Conservation (phyloP, 2,888 invertebrate species). For the Eilema griseolum region DNA sequence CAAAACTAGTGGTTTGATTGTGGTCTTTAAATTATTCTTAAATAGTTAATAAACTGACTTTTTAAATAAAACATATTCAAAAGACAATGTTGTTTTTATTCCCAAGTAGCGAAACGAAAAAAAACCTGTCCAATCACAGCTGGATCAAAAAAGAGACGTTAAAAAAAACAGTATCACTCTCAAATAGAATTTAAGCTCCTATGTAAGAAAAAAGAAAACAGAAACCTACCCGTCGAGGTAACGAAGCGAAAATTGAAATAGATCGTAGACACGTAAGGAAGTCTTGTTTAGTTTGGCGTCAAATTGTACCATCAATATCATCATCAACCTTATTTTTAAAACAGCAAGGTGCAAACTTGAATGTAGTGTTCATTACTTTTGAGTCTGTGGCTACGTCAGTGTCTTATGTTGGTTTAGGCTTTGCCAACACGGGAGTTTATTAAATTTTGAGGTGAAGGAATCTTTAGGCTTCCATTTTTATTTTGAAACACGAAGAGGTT, state of each 20-base stretch:
- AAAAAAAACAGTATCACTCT: slow-evolving; percentile 33
- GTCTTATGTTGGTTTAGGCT: slow-evolving; percentile 64
- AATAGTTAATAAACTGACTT: no score
- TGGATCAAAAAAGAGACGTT: background rate
- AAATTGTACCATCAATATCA: slow-evolving; percentile 34
- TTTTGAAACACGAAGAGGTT: slow-evolving; percentile 6
- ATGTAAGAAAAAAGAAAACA: slow-evolving; percentile 53
- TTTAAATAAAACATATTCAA: no score
- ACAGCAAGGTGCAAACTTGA: slow-evolving; percentile 46
- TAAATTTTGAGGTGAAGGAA: slow-evolving; percentile 55
- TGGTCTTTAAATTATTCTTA: no score
- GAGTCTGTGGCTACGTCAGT: slow-evolving; percentile 42
- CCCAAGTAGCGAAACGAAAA: background rate
- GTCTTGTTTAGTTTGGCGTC: slow-evolving; percentile 56
- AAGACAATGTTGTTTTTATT: no score
- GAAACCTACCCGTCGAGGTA: slow-evolving; percentile 54
- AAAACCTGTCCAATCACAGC: background rate
- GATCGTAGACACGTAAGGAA: slow-evolving; percentile 61
- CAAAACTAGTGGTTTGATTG: no score
- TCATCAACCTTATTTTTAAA: slow-evolving; percentile 39
- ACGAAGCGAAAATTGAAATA: slow-evolving; percentile 69
- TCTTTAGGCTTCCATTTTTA: slow-evolving; percentile 41
- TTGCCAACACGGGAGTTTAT: slow-evolving; percentile 57
- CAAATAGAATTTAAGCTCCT: slow-evolving; percentile 38
- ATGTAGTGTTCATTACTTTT: slow-evolving; percentile 20